A percentile compares a stretch with the other conserved stretches of the same genome.
These are phyloP conservation scores for Australoheros scitulus DNA, from an alignment of 2,113 vertebrate species.

Conservation along the genomic window DNA sequence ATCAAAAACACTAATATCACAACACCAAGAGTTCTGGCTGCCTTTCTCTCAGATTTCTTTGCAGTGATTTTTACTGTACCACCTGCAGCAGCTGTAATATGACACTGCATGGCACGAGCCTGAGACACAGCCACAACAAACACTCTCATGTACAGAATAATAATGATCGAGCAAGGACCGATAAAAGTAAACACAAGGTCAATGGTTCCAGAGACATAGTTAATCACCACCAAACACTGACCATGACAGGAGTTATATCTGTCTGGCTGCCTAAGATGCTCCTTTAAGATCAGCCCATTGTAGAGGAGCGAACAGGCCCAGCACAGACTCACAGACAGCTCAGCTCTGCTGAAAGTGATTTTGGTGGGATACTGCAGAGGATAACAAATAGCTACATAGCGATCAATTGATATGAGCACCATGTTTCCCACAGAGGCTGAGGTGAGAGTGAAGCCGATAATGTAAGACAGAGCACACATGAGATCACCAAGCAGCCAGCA, in stretches of 20 bases:
- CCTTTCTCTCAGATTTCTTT: constrained; percentile 64
- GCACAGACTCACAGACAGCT: constrained; percentile 51
- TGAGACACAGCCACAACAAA: constrained; percentile 65
- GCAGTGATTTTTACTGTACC: neutral
- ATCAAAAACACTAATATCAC: constrained; percentile 61
- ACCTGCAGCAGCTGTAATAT: neutral
- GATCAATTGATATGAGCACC: constrained; percentile 69
- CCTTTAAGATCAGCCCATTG: constrained; percentile 48
- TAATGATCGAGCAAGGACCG: constrained; percentile 52
- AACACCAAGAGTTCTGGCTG: constrained; percentile 62
- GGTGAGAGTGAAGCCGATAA: constrained; percentile 51
- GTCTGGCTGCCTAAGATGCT: constrained; percentile 32
- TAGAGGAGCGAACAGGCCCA: constrained; percentile 62
- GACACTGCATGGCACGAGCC: constrained; percentile 53
- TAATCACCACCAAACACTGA: constrained; percentile 62
- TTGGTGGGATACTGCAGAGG: constrained; percentile 62
- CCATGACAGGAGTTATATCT: constrained; percentile 46
- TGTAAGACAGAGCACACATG: constrained; percentile 55
- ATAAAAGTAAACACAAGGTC: constrained; percentile 64
- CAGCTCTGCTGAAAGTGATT: constrained; percentile 39
- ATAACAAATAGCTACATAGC: constrained; percentile 64
- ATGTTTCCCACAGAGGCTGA: constrained; percentile 66
- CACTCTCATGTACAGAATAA: constrained; percentile 56
- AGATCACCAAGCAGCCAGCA: constrained; percentile 72
- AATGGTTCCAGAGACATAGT: constrained; percentile 18